These are phyloP conservation scores for Pomacea maculata DNA, from an alignment of 1,140 invertebrate genomes.

Conservation along the genomic window DNA sequence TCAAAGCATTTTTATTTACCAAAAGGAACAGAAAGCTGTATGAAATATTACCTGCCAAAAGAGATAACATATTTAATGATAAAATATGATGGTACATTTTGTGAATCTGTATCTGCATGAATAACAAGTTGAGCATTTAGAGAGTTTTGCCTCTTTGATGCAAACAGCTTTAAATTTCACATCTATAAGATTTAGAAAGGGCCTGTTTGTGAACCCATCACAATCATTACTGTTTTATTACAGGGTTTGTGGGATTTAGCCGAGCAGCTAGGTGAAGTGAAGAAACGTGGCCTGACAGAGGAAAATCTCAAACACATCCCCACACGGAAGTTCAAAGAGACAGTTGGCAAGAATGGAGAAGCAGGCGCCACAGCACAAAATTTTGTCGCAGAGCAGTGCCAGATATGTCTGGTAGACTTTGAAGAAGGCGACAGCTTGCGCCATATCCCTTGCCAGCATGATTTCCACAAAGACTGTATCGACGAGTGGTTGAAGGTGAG, in stretches of 20 bases:
- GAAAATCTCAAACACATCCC: conserved; percentile 27
- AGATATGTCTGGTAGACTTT: conserved; percentile 39
- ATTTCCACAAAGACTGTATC: conserved; percentile 92
- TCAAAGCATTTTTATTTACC: no score
- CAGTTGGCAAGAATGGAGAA: neutral
- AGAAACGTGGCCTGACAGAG: conserved; percentile 29
- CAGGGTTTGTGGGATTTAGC: conserved; percentile 41
- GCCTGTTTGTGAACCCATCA: no score
- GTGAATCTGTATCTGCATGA: no score
- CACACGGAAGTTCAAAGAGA: conserved; percentile 25
- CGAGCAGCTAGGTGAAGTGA: conserved; percentile 37
- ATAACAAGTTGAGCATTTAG: no score
- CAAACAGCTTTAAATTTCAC: no score
- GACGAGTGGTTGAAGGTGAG: conserved; percentile 83
- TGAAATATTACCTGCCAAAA: no score
- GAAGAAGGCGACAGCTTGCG: conserved; percentile 35
- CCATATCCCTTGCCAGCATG: conserved; percentile 86
- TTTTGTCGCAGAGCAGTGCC: conserved; percentile 22
- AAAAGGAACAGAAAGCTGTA: no score
- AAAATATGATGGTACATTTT: no score
- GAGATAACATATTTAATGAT: no score
- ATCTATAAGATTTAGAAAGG: no score
- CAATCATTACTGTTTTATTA: no score
- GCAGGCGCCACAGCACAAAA: neutral
- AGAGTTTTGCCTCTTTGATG: no score